Evolutionary conservation across 2,888 invertebrate genomes (phyloP).

Genomic region (Apodemia hepburni): DNA sequence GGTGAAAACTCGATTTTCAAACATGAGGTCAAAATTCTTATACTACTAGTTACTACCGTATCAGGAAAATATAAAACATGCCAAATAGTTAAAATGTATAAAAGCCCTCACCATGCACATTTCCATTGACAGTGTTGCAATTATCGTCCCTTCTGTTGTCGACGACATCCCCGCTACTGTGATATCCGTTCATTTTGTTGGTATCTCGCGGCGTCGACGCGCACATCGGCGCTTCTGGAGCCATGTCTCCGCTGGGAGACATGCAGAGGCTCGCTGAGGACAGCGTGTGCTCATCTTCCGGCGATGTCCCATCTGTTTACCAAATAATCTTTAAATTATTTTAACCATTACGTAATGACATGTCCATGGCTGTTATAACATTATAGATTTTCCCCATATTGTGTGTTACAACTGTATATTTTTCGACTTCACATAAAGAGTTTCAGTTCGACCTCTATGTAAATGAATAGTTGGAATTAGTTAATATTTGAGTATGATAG

Average conservation of each 20-base stretch:
- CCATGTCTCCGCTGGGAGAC: conserved; percentile 47
- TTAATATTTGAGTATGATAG: too few species aligned
- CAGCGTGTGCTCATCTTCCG: conserved; percentile 60
- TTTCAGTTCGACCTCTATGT: too few species aligned
- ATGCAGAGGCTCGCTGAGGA: conserved; percentile 68
- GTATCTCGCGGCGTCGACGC: conserved; percentile 47
- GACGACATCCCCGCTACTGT: conserved; percentile 25
- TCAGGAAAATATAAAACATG: too few species aligned
- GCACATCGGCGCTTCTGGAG: too few species aligned
- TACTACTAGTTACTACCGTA: too few species aligned
- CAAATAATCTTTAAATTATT: neutral
- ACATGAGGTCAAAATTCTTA: too few species aligned
- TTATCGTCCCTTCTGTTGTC: conserved; percentile 36
- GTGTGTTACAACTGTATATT: neutral
- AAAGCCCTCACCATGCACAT: conserved; percentile 50
- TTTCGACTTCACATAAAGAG: too few species aligned
- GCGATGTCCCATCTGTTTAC: conserved; percentile 52
- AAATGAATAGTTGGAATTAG: too few species aligned
- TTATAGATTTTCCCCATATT: neutral
- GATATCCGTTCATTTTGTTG: conserved; percentile 48
- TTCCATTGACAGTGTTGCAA: conserved; percentile 56
- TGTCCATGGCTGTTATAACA: neutral
- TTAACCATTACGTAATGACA: neutral
- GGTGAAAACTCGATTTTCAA: too few species aligned
- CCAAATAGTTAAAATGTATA: too few species aligned